Percentiles rank a stretch among this genome's conserved stretches.
These are phyloP conservation scores for Tenthredo distinguenda DNA, from an alignment of 2,888 invertebrate genomes.

Conservation along the genomic window DNA sequence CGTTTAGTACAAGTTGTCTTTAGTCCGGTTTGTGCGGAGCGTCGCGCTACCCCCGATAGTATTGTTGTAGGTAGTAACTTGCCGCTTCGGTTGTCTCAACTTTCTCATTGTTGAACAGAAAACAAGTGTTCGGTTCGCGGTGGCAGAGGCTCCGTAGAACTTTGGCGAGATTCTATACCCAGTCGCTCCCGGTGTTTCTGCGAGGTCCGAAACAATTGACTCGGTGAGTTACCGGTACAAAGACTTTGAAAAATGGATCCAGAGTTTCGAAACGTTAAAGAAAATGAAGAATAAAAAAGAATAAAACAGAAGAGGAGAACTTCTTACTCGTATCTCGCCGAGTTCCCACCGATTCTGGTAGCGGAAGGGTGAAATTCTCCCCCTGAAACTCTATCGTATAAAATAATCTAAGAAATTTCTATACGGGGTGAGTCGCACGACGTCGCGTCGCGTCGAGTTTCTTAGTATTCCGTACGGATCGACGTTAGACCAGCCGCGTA, in stretches of 20 bases:
- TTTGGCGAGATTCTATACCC: conserved; percentile 26
- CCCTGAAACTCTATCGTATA: not conserved
- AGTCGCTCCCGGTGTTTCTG: not conserved
- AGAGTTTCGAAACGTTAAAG: not conserved
- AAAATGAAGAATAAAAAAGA: not conserved
- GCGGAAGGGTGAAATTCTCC: not conserved
- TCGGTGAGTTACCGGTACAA: not conserved
- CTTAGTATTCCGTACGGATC: not conserved
- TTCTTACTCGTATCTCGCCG: not conserved
- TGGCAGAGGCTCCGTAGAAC: not conserved
- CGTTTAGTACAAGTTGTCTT: conserved; percentile 22
- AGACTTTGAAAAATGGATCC: conserved; percentile 4
- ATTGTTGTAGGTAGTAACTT: conserved; percentile 40
- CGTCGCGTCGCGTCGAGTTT: not conserved
- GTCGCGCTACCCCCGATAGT: conserved; percentile 22
- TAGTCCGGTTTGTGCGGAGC: not conserved
- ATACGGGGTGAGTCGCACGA: not conserved
- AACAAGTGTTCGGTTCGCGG: conserved; percentile 40
- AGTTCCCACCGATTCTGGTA: not conserved
- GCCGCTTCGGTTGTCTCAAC: conserved; percentile 37
- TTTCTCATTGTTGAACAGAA: conserved; percentile 46
- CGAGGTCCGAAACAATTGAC: conserved; percentile 40
- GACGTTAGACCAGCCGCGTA: not conserved
- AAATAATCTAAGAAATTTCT: not conserved
- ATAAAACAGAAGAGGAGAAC: not conserved